Conservation (phyloP, 2,888 invertebrate genomes). For the Onchidella celtica region DNA sequence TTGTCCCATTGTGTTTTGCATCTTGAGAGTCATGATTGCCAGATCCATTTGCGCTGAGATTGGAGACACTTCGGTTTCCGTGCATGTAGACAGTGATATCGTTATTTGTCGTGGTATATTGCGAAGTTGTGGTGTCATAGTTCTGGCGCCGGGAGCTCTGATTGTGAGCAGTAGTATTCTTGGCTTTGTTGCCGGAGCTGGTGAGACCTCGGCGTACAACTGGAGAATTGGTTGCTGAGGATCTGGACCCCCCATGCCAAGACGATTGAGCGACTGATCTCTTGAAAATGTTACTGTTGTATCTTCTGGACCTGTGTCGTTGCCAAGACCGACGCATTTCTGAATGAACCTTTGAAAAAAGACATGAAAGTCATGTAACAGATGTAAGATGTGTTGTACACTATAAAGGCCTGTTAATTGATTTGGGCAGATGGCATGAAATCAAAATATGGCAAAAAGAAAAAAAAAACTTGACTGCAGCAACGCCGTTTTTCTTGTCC, state of each 20-base stretch:
- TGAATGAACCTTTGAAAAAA: constrained; percentile 72
- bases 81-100: not conserved
- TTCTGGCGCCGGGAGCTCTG: not conserved
- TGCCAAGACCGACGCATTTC: constrained; percentile 53
- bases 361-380: not conserved
- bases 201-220: not conserved
- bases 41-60: not conserved
- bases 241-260: not conserved
- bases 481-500: too few relatives aligned
- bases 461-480: too few relatives aligned
- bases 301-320: constrained; percentile 47
- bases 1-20: not conserved
- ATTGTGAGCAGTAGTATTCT: not conserved
- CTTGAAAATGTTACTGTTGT: constrained; percentile 47
- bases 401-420: too few relatives aligned
- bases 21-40: not conserved
- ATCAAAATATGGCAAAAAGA: too few relatives aligned
- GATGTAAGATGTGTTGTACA: not conserved
- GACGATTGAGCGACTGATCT: constrained; percentile 26
- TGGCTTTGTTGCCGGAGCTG: not conserved
- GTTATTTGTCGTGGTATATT: not conserved
- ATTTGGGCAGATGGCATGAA: too few relatives aligned
- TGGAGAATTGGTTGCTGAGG: not conserved
- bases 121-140: not conserved
- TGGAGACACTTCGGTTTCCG: not conserved